Conservation (phyloP, 2,797 vertebrate species). For the Hapalemur alaotrensis region DNA sequence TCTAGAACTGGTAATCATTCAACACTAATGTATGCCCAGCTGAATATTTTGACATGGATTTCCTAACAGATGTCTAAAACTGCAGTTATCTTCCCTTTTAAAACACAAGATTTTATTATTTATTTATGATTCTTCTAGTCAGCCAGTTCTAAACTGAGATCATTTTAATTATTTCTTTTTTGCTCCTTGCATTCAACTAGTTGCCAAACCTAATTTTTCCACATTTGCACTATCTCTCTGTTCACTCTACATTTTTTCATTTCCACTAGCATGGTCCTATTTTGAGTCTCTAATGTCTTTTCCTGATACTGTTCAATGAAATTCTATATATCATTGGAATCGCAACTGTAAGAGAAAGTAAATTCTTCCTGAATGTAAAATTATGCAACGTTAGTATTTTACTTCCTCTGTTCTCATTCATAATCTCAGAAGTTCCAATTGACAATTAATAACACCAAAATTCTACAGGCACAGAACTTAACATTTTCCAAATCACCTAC, state of each 20-base stretch:
- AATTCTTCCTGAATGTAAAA: neutral
- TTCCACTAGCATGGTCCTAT: neutral
- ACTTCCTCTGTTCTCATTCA: neutral
- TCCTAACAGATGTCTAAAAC: neutral
- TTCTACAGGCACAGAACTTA: neutral
- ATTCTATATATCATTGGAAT: neutral
- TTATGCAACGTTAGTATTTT: neutral
- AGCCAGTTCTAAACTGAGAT: neutral
- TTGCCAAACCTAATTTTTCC: neutral
- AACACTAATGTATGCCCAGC: neutral
- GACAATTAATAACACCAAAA: neutral
- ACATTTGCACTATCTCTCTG: neutral
- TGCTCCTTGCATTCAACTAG: neutral
- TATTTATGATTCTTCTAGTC: neutral
- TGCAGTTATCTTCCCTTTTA: neutral
- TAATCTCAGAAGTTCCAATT: neutral
- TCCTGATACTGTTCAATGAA: neutral
- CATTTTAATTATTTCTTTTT: slow-evolving; percentile 1
- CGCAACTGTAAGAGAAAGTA: neutral
- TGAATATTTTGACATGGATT: neutral
- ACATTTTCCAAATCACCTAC: neutral
- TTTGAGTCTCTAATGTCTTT: neutral
- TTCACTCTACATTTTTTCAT: neutral
- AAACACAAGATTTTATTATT: neutral
- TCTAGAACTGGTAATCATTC: neutral